Evolutionary conservation across 1,140 invertebrate genomes (phyloP).

Genomic region (Diorhabda carinulata): DNA sequence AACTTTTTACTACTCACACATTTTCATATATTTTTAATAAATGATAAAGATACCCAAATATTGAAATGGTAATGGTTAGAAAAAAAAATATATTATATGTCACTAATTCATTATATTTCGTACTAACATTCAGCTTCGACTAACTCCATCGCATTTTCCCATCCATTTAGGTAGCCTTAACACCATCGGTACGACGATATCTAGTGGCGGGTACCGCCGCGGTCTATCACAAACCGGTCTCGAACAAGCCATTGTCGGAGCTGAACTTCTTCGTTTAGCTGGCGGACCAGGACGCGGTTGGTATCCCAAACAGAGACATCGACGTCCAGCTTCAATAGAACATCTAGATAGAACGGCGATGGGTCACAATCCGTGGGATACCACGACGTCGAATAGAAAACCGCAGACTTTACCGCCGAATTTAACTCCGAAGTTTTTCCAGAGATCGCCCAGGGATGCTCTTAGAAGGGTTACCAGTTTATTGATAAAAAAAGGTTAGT

Average conservation of each 20-base stretch:
- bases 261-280: constrained; percentile 69
- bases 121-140: not conserved
- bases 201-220: constrained; percentile 35
- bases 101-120: not conserved
- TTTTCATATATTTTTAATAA: too few relatives aligned
- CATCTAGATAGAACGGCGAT: constrained; percentile 70
- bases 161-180: constrained; percentile 50
- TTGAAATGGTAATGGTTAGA: too few relatives aligned
- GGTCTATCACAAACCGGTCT: constrained; percentile 35
- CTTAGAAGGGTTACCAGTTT: constrained; percentile 80
- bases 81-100: too few relatives aligned
- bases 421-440: constrained; percentile 79
- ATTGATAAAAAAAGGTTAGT: constrained; percentile 76
- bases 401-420: constrained; percentile 78
- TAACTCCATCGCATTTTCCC: not conserved
- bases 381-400: constrained; percentile 54
- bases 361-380: constrained; percentile 48
- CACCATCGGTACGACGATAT: constrained; percentile 47
- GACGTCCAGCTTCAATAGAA: constrained; percentile 76
- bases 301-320: constrained; percentile 70
- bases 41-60: too few relatives aligned
- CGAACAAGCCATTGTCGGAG: constrained; percentile 60
- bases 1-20: too few relatives aligned
- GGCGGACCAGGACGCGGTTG: constrained; percentile 77
- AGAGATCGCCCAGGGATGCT: constrained; percentile 78